Percentiles rank a stretch among this genome's conserved stretches.
These are phyloP conservation scores for Fopius arisanus DNA, from an alignment of 1,140 invertebrate species.

Conservation along the genomic window DNA sequence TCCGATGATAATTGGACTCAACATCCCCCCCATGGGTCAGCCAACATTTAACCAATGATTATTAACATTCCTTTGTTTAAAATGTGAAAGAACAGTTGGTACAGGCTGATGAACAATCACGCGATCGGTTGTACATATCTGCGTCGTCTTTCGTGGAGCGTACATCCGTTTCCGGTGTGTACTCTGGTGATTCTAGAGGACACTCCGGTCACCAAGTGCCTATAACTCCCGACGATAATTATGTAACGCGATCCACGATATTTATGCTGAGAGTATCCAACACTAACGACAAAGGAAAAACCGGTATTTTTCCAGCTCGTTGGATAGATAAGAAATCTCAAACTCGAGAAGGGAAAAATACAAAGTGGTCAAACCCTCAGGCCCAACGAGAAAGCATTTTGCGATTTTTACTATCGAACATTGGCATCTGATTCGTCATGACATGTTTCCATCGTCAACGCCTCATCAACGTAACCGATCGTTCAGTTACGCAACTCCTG, in stretches of 20 bases:
- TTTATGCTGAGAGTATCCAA: slow-evolving; percentile 7
- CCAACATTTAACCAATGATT: not conserved
- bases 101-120: not conserved
- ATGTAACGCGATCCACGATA: slow-evolving; percentile 37
- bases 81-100: not conserved
- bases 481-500: not conserved
- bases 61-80: not conserved
- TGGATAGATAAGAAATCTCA: not conserved
- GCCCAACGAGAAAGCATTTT: not conserved
- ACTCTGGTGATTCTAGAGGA: slow-evolving; percentile 45
- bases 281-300: slow-evolving; percentile 20
- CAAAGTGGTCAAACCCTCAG: not conserved
- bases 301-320: not conserved
- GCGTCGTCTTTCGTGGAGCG: slow-evolving; percentile 54
- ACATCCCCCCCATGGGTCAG: not conserved
- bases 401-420: not conserved
- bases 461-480: not conserved
- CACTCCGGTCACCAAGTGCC: slow-evolving; percentile 59
- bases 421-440: not conserved
- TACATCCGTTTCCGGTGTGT: slow-evolving; percentile 61
- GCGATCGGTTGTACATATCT: not conserved
- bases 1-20: no score
- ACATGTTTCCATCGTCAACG: not conserved
- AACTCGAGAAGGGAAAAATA: not conserved
- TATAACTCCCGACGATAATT: slow-evolving; percentile 43